A percentile compares a stretch with the other conserved stretches of the same genome.
Conservation (phyloP, 2,797 vertebrate genomes). For the Tragopan temminckii region DNA sequence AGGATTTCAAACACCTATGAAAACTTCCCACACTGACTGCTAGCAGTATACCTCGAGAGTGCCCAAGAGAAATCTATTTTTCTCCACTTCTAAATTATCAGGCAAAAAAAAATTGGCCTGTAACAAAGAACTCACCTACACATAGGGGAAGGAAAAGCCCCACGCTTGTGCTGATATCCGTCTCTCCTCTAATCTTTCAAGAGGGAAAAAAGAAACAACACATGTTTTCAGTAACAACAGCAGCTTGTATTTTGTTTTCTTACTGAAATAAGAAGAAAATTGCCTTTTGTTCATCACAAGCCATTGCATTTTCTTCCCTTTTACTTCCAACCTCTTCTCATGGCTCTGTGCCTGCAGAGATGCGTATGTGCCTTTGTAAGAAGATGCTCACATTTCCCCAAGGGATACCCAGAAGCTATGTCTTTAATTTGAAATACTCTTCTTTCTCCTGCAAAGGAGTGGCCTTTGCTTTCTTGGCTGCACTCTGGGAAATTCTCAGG, state of each 20-base stretch:
- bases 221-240: not conserved
- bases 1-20: not conserved
- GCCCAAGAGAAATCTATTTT: not conserved
- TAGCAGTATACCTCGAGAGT: not conserved
- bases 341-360: not conserved
- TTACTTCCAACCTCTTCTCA: not conserved
- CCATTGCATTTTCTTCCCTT: not conserved
- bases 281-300: not conserved
- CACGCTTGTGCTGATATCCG: not conserved
- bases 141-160: not conserved
- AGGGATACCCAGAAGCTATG: not conserved
- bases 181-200: not conserved
- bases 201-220: not conserved
- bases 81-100: not conserved
- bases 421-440: not conserved
- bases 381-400: not conserved
- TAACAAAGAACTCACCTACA: not conserved
- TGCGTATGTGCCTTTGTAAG: not conserved
- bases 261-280: not conserved
- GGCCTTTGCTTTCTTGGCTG: not conserved
- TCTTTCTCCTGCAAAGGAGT: not conserved
- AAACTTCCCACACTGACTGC: fast-evolving
- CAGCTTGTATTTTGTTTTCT: not conserved
- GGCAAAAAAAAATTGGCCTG: not conserved
- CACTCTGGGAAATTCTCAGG: not conserved